Percentiles rank a stretch among this genome's conserved stretches.
These are phyloP conservation scores for Deladenus siricidicola DNA, from an alignment of 2,888 invertebrate genomes.

Conservation along the genomic window DNA sequence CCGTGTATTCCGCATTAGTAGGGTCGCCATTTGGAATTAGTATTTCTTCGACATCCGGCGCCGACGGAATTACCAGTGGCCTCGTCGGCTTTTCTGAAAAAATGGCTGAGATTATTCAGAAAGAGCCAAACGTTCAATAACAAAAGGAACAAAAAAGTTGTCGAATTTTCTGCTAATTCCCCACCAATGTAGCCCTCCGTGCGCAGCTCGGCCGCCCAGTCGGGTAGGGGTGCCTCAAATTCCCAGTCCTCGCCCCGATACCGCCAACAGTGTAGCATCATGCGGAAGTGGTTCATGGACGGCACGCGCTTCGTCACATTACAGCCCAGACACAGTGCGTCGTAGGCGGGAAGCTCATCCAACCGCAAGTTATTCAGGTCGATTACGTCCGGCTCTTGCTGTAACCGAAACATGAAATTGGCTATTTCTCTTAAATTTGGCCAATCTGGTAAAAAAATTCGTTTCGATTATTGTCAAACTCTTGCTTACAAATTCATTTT, in stretches of 20 bases:
- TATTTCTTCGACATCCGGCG: no score
- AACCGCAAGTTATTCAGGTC: constrained; percentile 22
- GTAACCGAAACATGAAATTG: neutral
- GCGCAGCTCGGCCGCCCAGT: constrained; percentile 38
- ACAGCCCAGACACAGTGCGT: constrained; percentile 47
- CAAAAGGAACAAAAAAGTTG: no score
- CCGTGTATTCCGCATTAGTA: no score
- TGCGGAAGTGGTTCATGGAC: constrained; percentile 25
- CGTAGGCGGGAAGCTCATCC: constrained; percentile 36
- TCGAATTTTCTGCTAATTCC: no score
- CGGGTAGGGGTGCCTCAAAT: constrained; percentile 43
- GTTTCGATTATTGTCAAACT: neutral
- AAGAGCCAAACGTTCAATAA: no score
- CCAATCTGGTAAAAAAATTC: no score
- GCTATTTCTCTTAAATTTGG: neutral
- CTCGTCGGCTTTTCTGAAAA: no score
- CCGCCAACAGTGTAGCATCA: constrained; percentile 44
- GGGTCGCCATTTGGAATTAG: no score
- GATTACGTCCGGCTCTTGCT: constrained; percentile 3
- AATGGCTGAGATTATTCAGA: no score
- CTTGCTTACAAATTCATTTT: constrained; percentile 1
- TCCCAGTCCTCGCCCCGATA: constrained; percentile 46
- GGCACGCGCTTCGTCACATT: constrained; percentile 39
- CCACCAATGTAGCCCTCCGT: no score
- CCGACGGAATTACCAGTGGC: no score